Conservation (phyloP, 2,797 vertebrate species). For the Sebastes glaucus region DNA sequence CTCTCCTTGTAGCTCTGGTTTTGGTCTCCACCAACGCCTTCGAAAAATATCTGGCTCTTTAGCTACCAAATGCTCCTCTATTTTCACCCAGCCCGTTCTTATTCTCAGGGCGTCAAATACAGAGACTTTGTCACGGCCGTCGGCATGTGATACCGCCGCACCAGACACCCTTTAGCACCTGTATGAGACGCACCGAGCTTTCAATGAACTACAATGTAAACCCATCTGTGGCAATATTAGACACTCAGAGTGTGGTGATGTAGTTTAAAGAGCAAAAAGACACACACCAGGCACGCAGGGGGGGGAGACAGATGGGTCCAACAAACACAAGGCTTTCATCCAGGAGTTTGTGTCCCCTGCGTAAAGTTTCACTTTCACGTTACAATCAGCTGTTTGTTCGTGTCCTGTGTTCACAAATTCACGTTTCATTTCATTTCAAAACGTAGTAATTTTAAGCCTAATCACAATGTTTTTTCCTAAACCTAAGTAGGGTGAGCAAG, state of each 20-base stretch:
- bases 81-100: neutral
- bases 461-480: neutral
- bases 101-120: neutral
- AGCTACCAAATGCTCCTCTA: too few relatives aligned
- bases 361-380: neutral
- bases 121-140: neutral
- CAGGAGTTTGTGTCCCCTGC: neutral
- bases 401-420: neutral
- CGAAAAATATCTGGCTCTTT: neutral
- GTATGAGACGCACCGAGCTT: neutral
- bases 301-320: neutral
- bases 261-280: too few relatives aligned
- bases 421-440: neutral
- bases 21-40: neutral
- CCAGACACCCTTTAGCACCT: neutral
- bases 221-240: neutral
- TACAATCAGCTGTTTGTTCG: neutral
- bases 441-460: neutral
- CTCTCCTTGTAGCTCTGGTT: neutral
- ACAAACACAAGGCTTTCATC: neutral
- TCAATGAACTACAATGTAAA: neutral
- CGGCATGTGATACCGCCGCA: neutral
- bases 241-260: neutral
- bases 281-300: too few relatives aligned
- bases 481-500: neutral